phyloP scores from a whole-genome alignment of 1,140 invertebrate genomes.

The Manduca sexta region DNA sequence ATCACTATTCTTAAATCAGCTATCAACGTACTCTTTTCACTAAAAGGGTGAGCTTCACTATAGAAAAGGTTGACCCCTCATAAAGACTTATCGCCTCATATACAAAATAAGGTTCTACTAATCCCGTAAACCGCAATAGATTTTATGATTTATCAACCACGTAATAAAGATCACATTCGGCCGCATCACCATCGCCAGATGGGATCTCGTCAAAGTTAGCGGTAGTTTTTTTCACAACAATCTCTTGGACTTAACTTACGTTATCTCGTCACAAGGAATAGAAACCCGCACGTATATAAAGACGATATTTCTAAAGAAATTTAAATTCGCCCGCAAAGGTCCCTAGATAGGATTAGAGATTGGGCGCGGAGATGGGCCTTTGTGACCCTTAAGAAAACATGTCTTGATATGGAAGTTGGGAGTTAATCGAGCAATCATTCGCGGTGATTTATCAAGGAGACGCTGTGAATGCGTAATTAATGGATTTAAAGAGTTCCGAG shows the following conservation, averaged over 20 bases:
- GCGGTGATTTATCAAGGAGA: constrained; percentile 52
- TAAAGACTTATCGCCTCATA: constrained; percentile 73
- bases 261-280: constrained; percentile 71
- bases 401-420: constrained; percentile 70
- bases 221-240: constrained; percentile 70
- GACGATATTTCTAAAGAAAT: constrained; percentile 74
- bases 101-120: constrained; percentile 71
- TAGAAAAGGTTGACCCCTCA: constrained; percentile 73
- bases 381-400: constrained; percentile 72
- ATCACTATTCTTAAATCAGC: constrained; percentile 71
- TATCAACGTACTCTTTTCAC: constrained; percentile 73
- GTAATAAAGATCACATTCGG: constrained; percentile 48
- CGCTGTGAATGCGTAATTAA: constrained; percentile 58
- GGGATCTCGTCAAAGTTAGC: constrained; percentile 60
- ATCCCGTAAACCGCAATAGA: constrained; percentile 40
- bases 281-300: constrained; percentile 71
- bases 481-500: constrained; percentile 15
- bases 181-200: constrained; percentile 28
- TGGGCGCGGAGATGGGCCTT: constrained; percentile 68
- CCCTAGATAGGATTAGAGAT: constrained; percentile 73
- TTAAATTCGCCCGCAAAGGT: constrained; percentile 73
- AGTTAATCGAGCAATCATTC: constrained; percentile 65
- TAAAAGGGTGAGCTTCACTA: constrained; percentile 70
- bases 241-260: constrained; percentile 72
- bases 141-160: constrained; percentile 30